These are phyloP conservation scores for Melanargia galathea DNA, from an alignment of 2,888 invertebrate genomes.

Conservation along the genomic window DNA sequence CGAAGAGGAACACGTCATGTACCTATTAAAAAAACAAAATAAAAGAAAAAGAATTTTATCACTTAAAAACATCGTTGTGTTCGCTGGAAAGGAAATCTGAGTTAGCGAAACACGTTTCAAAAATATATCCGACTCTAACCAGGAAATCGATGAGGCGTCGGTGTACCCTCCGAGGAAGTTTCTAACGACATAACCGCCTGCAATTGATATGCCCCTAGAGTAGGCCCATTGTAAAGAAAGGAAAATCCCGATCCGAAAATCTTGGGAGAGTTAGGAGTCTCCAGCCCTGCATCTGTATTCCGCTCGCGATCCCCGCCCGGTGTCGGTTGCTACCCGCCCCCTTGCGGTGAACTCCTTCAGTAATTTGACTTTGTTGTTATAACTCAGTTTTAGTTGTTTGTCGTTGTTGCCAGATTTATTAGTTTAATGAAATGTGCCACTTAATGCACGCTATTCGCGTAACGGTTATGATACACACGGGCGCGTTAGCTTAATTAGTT, in stretches of 20 bases:
- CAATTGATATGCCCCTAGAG: slow-evolving; percentile 82
- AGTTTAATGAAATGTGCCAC: slow-evolving; percentile 71
- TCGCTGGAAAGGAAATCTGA: slow-evolving; percentile 7
- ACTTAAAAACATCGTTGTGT: too few relatives aligned
- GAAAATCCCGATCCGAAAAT: slow-evolving; percentile 82
- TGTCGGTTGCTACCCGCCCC: slow-evolving; percentile 57
- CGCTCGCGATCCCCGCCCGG: slow-evolving; percentile 66
- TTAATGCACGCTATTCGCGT: slow-evolving; percentile 51
- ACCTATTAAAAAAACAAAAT: too few relatives aligned
- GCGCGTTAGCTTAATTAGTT: slow-evolving; percentile 7
- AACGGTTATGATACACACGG: slow-evolving; percentile 27
- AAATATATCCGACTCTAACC: slow-evolving; percentile 56
- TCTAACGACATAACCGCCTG: slow-evolving; percentile 83
- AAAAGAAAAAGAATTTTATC: too few relatives aligned
- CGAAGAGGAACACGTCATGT: too few relatives aligned
- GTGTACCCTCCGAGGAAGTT: slow-evolving; percentile 69
- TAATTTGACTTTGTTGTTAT: slow-evolving; percentile 82
- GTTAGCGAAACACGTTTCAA: slow-evolving; percentile 41
- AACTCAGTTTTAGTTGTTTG: slow-evolving; percentile 80
- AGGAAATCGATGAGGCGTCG: slow-evolving; percentile 73
- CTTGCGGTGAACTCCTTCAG: slow-evolving; percentile 78
- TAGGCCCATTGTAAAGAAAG: slow-evolving; percentile 82
- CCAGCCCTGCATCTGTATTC: slow-evolving; percentile 74
- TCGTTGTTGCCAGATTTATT: slow-evolving; percentile 78
- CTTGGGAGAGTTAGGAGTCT: slow-evolving; percentile 76